Evolutionary conservation across 2,113 vertebrate species (phyloP).

Genomic region (Melanocharis versteri): DNA sequence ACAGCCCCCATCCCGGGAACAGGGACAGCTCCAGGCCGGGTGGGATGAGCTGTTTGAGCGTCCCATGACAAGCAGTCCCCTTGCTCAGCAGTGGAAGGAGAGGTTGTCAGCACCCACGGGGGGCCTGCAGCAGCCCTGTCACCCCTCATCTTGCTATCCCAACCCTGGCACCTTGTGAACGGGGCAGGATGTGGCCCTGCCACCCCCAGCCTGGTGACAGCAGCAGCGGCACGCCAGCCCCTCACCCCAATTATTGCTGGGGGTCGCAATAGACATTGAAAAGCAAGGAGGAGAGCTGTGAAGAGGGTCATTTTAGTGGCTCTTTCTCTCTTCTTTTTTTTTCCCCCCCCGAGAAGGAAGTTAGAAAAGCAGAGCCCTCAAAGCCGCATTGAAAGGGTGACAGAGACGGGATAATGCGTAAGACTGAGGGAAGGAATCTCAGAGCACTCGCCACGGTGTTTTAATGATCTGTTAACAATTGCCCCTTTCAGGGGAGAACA

Average conservation of each 20-base stretch:
- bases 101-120: rapidly evolving
- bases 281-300: conserved; percentile 63
- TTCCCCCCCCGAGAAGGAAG: conserved; percentile 30
- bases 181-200: background rate
- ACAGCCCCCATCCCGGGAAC: rapidly evolving
- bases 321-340: conserved; percentile 30
- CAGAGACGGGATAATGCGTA: conserved; percentile 62
- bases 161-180: rapidly evolving
- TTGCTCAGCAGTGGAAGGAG: background rate
- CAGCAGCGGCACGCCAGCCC: background rate
- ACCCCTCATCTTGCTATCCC: background rate
- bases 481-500: conserved; percentile 71
- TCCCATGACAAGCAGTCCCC: rapidly evolving
- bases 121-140: background rate
- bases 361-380: conserved; percentile 76
- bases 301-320: conserved; percentile 71
- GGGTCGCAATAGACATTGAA: conserved; percentile 60
- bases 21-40: rapidly evolving
- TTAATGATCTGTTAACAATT: conserved; percentile 75
- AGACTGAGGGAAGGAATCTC: conserved; percentile 64
- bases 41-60: background rate
- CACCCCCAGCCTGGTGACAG: background rate
- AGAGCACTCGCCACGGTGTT: conserved; percentile 64
- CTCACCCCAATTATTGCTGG: conserved; percentile 47
- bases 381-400: conserved; percentile 70